Base-by-base conservation (phyloP, 2,888 invertebrate genomes). In the Galerucella pusilla region DNA sequence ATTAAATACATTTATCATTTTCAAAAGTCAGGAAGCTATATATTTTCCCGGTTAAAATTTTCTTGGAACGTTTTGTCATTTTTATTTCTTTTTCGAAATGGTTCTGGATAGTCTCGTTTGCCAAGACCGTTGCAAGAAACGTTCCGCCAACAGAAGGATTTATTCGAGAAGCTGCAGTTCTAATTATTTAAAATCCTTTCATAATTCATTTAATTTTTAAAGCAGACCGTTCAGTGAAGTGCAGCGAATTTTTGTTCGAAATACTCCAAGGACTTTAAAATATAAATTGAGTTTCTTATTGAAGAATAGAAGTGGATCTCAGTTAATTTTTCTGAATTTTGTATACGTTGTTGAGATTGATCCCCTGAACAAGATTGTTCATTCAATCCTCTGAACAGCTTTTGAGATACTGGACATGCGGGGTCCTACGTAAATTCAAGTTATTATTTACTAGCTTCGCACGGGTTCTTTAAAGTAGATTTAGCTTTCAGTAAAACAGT, bases 1-100 rank as follows among this genome's bases (percentile, higher is more conserved):
- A 57, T 57, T 57, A 57, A 57, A 57, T 28, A 35, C 61, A 61
- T 61, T 61, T 61, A 61, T 61, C 61, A 61, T 61, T 61, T 35
- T 35, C 61, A 61, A 61, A 61, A 61, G 61, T 61, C 35, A 12
- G 61, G 11, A 61, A 10, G 61, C 5, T 28, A 16, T 61, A 61
- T 35, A 35, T 61, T 28, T 20, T 35, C 61, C 35, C n/a, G 28
- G 28, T 28, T 60, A 11, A 14, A 60, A 25, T 60, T 60, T 60
- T 60, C 59, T 60, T 16, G 61, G 35, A 61, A 35, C 35, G 35
- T 35, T 28, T 61, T 61, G 28, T 61, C 35, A 35, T 61, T 61
- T 61, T 35, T n/a, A 61, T 28, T 61, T 61, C 35, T 35, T 35
- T 35, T n/a, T n/a, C 61, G 35, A 60, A 60, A 20, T 60, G 59